These are phyloP conservation scores for Trichonephila clavipes DNA, from an alignment of 1,140 invertebrate species.

Conservation along the genomic window DNA sequence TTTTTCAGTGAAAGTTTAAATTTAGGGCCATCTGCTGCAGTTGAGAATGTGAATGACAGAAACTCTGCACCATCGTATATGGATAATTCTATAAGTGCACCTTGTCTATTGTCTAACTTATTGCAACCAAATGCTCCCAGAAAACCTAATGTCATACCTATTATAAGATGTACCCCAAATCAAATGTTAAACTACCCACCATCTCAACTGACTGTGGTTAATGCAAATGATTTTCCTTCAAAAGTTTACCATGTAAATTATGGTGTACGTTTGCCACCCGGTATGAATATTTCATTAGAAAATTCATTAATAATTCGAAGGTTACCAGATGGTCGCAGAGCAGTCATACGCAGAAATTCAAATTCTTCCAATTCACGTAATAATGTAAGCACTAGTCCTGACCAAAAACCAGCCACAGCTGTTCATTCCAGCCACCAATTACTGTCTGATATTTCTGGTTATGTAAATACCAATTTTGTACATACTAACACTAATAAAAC, in stretches of 20 bases:
- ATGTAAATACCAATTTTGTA: neutral
- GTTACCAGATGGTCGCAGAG: neutral
- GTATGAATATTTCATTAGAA: neutral
- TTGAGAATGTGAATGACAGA: neutral
- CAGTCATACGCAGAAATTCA: neutral
- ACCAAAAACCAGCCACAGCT: neutral
- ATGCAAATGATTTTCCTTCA: neutral
- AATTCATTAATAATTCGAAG: neutral
- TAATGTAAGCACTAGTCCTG: neutral
- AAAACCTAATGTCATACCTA: neutral
- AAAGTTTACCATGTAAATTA: neutral
- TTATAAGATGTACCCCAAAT: too few species aligned
- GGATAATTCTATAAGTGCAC: neutral
- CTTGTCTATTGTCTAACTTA: slow-evolving; percentile 6
- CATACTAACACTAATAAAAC: neutral
- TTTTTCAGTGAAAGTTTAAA: too few species aligned
- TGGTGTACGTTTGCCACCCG: neutral
- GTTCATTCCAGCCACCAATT: neutral
- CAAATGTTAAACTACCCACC: neutral
- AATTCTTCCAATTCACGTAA: neutral
- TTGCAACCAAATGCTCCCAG: neutral
- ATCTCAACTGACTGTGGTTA: neutral
- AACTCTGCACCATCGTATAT: neutral
- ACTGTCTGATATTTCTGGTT: neutral
- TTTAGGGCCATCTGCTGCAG: neutral